Base-by-base conservation (phyloP, 2,113 vertebrate genomes). In the Damaliscus lunatus region DNA sequence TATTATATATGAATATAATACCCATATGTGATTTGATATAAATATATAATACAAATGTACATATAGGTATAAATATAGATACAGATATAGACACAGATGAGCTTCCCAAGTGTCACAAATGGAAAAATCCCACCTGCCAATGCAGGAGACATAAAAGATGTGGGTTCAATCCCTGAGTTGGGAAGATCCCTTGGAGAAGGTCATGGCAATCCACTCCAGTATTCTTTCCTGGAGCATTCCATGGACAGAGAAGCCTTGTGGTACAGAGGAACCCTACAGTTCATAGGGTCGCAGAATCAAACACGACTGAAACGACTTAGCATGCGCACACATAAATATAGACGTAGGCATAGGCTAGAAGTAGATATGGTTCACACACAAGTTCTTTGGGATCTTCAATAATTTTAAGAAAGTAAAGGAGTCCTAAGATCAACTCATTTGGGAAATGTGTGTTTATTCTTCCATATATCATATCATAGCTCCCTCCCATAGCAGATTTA, bases 71-170 rank as follows among this genome's bases (percentile, higher is more conserved):
- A 27, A 3, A 64, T 82, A 36, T 43, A 88, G 36, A 48, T 94
- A 29, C 27, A 77, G 13, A 23, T 16, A 36, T n/a, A 53, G 7
- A 31, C 12, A 50, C n/a, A 67, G 19, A 36, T 21, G n/a, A 71
- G 64, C 8, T 71, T 71, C 9, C n/a, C 64, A 36, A 23, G n/a
- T 71, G n/a, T n/a, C n/a, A 36, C 17, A n/a, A n/a, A n/a, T n/a
- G n/a, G n/a, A 36, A 71, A 71, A 2, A 71, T 21, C 4, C n/a
- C 0, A 0, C 19, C n/a, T 36, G n/a, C 9, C n/a, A 71, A 36
- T 71, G 64, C 64, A 71, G 19, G 19, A 71, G n/a, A 36, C 19
- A 3, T 71, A 71, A 71, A 10, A 71, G 64, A 36, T 36, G 19
- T 11, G 8, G n/a, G n/a, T 71, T 71, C 64, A 36, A 0, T 36